Evolutionary conservation across 2,113 vertebrate species (phyloP).

Genomic region (Helogale parvula): DNA sequence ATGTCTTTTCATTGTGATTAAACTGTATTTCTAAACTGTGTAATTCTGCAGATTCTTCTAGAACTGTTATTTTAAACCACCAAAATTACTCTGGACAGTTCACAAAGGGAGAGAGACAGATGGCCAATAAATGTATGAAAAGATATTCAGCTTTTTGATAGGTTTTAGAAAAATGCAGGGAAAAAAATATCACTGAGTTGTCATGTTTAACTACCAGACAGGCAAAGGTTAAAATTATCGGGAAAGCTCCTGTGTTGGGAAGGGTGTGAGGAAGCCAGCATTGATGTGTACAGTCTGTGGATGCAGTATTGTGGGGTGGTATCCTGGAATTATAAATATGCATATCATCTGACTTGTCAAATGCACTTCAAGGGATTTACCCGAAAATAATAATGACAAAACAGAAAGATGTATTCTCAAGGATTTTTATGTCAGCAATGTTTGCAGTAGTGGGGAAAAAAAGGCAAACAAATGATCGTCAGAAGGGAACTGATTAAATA

Average conservation of each 20-base stretch:
- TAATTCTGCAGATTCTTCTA: slow-evolving; percentile 47
- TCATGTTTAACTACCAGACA: slow-evolving; percentile 8
- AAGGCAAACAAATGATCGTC: neutral
- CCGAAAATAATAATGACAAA: neutral
- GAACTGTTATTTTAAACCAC: slow-evolving; percentile 56
- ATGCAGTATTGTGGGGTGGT: neutral
- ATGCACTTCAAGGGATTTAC: neutral
- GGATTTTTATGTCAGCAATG: neutral
- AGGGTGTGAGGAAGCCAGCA: neutral
- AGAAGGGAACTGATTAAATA: neutral
- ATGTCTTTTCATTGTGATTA: slow-evolving; percentile 69
- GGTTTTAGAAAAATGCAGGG: slow-evolving; percentile 11
- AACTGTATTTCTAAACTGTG: slow-evolving; percentile 64
- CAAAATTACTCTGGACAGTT: slow-evolving; percentile 45
- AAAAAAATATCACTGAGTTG: neutral
- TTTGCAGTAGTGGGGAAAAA: neutral
- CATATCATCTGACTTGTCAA: neutral
- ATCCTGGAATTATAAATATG: neutral
- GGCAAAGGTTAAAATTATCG: slow-evolving; percentile 10
- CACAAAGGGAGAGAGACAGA: slow-evolving; percentile 51
- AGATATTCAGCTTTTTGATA: neutral
- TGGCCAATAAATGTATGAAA: slow-evolving; percentile 17
- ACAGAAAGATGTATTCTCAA: neutral
- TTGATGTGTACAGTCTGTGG: neutral
- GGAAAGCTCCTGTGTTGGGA: neutral